Percentiles rank a stretch among this genome's conserved stretches.
Evolutionary conservation across 2,797 vertebrate species (phyloP).

Genomic region (Paratrypauchen microcephalus): DNA sequence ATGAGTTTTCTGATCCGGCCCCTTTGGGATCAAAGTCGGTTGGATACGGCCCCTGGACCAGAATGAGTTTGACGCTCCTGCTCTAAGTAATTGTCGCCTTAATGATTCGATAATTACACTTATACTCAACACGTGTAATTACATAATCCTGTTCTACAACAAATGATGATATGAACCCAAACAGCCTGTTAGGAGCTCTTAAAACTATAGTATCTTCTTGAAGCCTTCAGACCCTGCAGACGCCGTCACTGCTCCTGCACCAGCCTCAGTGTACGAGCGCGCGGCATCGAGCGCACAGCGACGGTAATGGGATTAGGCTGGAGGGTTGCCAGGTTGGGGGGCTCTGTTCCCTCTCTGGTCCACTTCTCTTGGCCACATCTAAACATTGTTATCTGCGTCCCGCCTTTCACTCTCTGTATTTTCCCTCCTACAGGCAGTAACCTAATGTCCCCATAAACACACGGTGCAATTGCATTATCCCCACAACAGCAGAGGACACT

Average conservation of each 20-base stretch:
- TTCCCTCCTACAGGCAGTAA: conserved; percentile 25
- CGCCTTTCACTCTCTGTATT: conserved; percentile 32
- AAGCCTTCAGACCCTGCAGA: conserved; percentile 39
- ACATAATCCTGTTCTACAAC: too few species aligned
- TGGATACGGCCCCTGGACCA: too few species aligned
- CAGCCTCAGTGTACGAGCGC: conserved; percentile 25
- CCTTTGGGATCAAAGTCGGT: too few species aligned
- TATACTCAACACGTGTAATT: too few species aligned
- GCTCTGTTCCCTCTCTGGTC: conserved; percentile 57
- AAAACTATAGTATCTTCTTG: not conserved
- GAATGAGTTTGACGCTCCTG: too few species aligned
- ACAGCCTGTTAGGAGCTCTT: too few species aligned
- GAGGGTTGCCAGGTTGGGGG: conserved; percentile 63
- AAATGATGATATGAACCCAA: too few species aligned
- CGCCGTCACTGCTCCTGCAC: conserved; percentile 16
- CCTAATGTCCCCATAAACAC: conserved; percentile 20
- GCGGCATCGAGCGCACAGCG: conserved; percentile 57
- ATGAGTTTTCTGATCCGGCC: too few species aligned
- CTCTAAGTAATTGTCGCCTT: too few species aligned
- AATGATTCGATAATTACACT: too few species aligned
- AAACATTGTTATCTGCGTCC: conserved; percentile 67
- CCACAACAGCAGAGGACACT: conserved; percentile 26
- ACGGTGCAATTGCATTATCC: conserved; percentile 47
- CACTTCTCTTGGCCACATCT: conserved; percentile 61
- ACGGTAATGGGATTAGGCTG: conserved; percentile 70